A percentile compares a stretch with the other conserved stretches of the same genome.
phyloP scores from a whole-genome alignment of 2,113 vertebrate genomes.

The Scalopus aquaticus region DNA sequence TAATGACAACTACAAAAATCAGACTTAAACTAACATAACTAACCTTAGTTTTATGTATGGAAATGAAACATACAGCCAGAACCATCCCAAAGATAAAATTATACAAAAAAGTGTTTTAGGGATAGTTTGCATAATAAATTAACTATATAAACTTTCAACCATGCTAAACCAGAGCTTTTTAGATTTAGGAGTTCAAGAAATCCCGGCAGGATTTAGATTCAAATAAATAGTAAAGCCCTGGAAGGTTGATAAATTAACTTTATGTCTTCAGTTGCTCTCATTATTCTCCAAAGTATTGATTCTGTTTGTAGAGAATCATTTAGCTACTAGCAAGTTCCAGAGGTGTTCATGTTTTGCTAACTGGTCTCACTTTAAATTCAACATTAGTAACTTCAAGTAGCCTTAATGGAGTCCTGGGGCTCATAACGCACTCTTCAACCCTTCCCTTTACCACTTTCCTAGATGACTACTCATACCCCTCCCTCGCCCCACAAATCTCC shows the following conservation, averaged over 20 bases:
- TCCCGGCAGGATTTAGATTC: neutral
- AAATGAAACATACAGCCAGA: slow-evolving; percentile 8
- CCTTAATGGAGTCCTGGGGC: neutral
- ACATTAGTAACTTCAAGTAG: neutral
- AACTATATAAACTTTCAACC: neutral
- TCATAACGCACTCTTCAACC: fast-evolving
- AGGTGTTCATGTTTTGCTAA: neutral
- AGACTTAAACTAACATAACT: slow-evolving; percentile 26
- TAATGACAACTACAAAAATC: neutral
- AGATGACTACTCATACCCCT: no score
- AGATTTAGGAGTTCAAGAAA: slow-evolving; percentile 3
- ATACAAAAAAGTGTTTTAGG: neutral
- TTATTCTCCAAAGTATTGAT: slow-evolving; percentile 22
- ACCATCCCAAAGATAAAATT: slow-evolving; percentile 26
- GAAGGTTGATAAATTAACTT: neutral
- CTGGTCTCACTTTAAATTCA: neutral
- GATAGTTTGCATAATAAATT: slow-evolving; percentile 13
- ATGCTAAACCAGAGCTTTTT: neutral
- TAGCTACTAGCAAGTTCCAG: slow-evolving; percentile 48
- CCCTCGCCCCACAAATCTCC: neutral
- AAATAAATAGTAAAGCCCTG: neutral
- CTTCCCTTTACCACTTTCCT: neutral
- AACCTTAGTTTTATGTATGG: neutral
- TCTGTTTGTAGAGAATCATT: neutral
- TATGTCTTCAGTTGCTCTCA: neutral